phyloP scores from a whole-genome alignment of 1,140 invertebrate species.

The Drosophila serrata region DNA sequence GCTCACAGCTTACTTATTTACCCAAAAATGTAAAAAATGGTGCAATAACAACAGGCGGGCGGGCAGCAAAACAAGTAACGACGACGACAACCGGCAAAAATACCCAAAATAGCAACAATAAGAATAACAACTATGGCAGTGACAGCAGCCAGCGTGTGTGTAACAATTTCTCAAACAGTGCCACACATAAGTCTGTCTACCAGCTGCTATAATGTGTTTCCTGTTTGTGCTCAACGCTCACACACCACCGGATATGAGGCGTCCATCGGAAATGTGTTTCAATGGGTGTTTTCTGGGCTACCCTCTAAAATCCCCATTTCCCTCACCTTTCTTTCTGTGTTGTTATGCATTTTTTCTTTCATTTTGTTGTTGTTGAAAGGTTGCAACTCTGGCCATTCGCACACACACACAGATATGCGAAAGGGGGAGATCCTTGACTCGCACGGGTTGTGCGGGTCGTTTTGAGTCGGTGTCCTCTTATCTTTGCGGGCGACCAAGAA shows the following conservation, averaged over 20 bases:
- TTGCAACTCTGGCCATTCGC: conserved; percentile 61
- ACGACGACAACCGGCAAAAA: background rate
- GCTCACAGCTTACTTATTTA: conserved; percentile 69
- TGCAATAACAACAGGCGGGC: conserved; percentile 62
- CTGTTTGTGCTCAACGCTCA: conserved; percentile 80
- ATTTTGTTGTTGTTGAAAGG: conserved; percentile 33
- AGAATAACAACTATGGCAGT: conserved; percentile 54
- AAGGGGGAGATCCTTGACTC: conserved; percentile 41
- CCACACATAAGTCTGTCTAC: conserved; percentile 82
- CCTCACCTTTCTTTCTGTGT: conserved; percentile 12
- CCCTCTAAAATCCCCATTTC: conserved; percentile 6
- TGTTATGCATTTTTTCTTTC: conserved; percentile 15
- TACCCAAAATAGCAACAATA: conserved; percentile 49
- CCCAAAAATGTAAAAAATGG: conserved; percentile 68
- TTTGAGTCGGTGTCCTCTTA: conserved; percentile 52
- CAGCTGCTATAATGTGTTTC: conserved; percentile 83
- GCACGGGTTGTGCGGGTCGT: conserved; percentile 42
- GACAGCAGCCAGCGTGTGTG: conserved; percentile 63
- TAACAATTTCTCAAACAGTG: conserved; percentile 83
- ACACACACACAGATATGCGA: conserved; percentile 7
- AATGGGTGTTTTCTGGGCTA: conserved; percentile 39
- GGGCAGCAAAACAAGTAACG: conserved; percentile 57
- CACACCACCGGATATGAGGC: conserved; percentile 78
- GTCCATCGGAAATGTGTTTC: conserved; percentile 52
- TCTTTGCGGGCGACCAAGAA: conserved; percentile 74